A percentile compares a stretch with the other conserved stretches of the same genome.
Conservation (phyloP, 2,888 invertebrate species). For the Euzophera pinguis region DNA sequence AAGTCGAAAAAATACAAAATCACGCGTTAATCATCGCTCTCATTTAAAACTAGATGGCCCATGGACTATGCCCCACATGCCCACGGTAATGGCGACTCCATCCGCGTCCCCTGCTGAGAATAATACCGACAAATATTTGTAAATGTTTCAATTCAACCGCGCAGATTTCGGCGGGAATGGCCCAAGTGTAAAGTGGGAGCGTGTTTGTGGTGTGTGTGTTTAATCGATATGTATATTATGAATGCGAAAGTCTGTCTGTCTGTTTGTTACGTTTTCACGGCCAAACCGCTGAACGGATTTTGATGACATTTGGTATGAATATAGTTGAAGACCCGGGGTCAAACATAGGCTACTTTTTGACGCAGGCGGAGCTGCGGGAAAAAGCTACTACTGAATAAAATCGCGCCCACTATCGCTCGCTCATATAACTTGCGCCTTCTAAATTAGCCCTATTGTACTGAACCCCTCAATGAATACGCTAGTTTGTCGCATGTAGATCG, state of each 20-base stretch:
- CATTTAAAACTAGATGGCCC: not conserved
- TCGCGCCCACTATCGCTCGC: not conserved
- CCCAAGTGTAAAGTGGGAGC: not conserved
- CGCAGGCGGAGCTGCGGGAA: no score
- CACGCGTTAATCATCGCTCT: not conserved
- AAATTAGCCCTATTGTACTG: slow-evolving; percentile 4
- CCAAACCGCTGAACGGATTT: no score
- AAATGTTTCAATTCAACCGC: slow-evolving; percentile 54
- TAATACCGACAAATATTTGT: slow-evolving; percentile 74
- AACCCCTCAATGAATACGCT: not conserved
- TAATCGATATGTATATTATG: no score
- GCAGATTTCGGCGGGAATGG: not conserved
- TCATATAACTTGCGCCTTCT: not conserved
- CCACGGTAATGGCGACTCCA: slow-evolving; percentile 17
- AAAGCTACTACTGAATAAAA: not conserved
- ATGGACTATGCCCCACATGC: not conserved
- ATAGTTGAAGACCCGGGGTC: no score
- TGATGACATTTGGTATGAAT: no score
- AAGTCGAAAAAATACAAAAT: not conserved
- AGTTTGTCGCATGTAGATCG: slow-evolving; percentile 11
- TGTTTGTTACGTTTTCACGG: no score
- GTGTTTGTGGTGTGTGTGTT: not conserved
- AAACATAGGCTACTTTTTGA: no score
- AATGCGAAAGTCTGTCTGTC: no score
- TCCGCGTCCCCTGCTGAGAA: slow-evolving; percentile 30